phyloP scores from a whole-genome alignment of 2,888 invertebrate species.

The Drosophila prolongata region DNA sequence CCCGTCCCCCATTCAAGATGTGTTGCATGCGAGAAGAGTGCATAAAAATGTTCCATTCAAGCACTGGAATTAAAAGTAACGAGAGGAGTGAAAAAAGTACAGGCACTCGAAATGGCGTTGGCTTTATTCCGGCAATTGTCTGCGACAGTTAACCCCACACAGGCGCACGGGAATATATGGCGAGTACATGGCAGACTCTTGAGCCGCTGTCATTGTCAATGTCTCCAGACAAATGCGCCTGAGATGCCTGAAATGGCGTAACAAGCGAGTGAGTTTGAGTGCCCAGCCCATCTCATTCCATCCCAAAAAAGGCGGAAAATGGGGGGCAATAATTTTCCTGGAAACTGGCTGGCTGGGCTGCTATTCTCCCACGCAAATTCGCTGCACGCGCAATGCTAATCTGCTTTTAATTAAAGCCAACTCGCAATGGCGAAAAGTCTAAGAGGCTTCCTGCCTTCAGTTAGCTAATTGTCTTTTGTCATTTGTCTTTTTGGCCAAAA shows the following conservation, averaged over 20 bases:
- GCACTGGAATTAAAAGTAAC: slow-evolving; percentile 54
- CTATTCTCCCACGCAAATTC: slow-evolving; percentile 35
- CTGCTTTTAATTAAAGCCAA: slow-evolving; percentile 77
- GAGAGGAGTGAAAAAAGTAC: slow-evolving; percentile 19
- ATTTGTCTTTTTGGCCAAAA: slow-evolving; percentile 51
- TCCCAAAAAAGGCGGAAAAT: slow-evolving; percentile 4
- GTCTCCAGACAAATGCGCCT: slow-evolving; percentile 58
- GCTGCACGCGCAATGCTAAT: slow-evolving; percentile 72
- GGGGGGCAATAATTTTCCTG: slow-evolving; percentile 55
- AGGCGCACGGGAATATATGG: background rate
- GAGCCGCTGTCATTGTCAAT: slow-evolving; percentile 62
- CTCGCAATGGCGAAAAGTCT: slow-evolving; percentile 49
- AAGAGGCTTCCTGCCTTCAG: slow-evolving; percentile 59
- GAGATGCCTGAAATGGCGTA: slow-evolving; percentile 41
- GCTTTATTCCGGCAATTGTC: slow-evolving; percentile 60
- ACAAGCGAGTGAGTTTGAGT: slow-evolving; percentile 18
- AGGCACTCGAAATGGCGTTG: slow-evolving; percentile 61
- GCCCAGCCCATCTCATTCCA: background rate
- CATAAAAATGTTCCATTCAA: slow-evolving; percentile 53
- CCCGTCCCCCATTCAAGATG: background rate
- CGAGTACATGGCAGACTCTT: slow-evolving; percentile 19
- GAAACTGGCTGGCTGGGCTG: slow-evolving; percentile 22
- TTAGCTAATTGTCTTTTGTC: slow-evolving; percentile 63
- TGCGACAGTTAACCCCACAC: slow-evolving; percentile 39
- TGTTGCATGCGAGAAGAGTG: slow-evolving; percentile 44